Percentiles rank a stretch among this genome's conserved stretches.
Conservation (phyloP, 2,113 vertebrate genomes). For the Gobius niger region DNA sequence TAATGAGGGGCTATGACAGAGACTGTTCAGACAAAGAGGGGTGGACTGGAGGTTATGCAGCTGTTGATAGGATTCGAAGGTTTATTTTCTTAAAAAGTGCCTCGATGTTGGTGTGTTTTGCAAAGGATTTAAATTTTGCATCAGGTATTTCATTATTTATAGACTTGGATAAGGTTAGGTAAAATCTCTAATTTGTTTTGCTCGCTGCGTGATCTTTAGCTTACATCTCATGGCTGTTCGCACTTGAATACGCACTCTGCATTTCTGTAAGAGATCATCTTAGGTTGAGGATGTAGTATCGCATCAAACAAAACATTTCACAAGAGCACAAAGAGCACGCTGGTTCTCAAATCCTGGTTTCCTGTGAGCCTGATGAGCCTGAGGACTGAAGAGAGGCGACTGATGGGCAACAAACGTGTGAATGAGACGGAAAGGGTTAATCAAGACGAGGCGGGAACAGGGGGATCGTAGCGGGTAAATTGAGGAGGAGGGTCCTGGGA, state of each 20-base stretch:
- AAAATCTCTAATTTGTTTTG: neutral
- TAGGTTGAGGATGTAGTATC: too few species aligned
- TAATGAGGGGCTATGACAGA: conserved; percentile 67
- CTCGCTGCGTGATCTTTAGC: neutral
- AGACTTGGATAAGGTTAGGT: neutral
- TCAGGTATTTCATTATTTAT: neutral
- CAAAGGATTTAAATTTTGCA: conserved; percentile 18
- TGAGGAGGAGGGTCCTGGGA: conserved; percentile 49
- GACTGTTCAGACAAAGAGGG: conserved; percentile 69
- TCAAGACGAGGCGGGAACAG: conserved; percentile 17
- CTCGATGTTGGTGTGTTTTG: neutral
- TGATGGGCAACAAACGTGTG: conserved; percentile 8
- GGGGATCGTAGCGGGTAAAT: conserved; percentile 36
- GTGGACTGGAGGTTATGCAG: conserved; percentile 63
- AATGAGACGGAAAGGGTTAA: conserved; percentile 22
- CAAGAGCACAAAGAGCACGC: too few species aligned
- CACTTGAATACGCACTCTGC: too few species aligned
- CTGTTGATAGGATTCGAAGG: conserved; percentile 58
- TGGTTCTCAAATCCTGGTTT: too few species aligned
- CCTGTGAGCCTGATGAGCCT: too few species aligned
- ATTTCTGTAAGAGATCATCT: too few species aligned
- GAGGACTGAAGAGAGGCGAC: neutral
- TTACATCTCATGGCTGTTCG: too few species aligned
- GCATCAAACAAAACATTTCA: too few species aligned
- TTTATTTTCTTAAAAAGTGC: neutral